Conservation (phyloP, 2,797 vertebrate genomes). For the Amblyopsis hoosieri region DNA sequence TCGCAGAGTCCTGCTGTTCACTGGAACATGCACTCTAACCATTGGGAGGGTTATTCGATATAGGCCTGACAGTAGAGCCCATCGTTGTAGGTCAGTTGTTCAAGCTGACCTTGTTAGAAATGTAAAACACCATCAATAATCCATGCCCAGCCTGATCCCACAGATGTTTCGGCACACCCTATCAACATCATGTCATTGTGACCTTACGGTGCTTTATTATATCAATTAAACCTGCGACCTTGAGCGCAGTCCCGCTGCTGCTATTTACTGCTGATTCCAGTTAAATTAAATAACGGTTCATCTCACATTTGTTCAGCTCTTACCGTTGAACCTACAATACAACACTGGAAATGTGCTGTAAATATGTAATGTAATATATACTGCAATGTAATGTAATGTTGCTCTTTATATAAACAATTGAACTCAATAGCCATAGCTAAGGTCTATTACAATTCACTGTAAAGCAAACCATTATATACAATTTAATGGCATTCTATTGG, state of each 20-base stretch:
- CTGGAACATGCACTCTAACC: background rate
- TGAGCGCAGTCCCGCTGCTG: no score
- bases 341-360: no score
- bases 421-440: no score
- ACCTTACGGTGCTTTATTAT: background rate
- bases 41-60: slow-evolving; percentile 3
- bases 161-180: slow-evolving; percentile 1
- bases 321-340: background rate
- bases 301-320: no score
- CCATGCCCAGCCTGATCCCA: slow-evolving; percentile 10
- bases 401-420: no score
- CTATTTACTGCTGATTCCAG: no score
- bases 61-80: background rate
- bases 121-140: slow-evolving; percentile 30
- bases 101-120: slow-evolving; percentile 1
- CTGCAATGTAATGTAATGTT: no score
- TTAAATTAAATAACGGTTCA: no score
- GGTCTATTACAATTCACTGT: background rate
- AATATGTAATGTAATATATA: no score
- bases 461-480: background rate
- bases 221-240: no score
- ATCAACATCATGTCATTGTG: background rate
- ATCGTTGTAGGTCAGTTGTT: slow-evolving; percentile 18
- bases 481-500: background rate
- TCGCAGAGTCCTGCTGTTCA: background rate